Conservation (phyloP, 2,888 invertebrate genomes). For the Syritta pipiens region DNA sequence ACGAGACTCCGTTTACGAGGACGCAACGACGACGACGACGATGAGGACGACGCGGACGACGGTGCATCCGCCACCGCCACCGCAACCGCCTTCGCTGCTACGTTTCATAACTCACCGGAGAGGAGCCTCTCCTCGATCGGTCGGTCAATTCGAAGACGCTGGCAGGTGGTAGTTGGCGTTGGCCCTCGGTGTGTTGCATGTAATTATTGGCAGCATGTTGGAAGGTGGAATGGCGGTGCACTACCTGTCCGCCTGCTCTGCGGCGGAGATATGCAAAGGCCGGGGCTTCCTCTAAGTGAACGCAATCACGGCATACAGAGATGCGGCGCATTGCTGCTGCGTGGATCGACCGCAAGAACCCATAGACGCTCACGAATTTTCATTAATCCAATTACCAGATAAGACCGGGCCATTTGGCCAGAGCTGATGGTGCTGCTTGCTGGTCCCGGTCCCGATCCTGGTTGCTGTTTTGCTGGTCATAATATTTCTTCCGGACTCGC, state of each 20-base stretch:
- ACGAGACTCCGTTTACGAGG: slow-evolving; percentile 19
- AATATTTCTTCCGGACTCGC: slow-evolving; percentile 63
- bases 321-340: slow-evolving; percentile 26
- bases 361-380: slow-evolving; percentile 70
- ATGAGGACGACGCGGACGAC: slow-evolving; percentile 35
- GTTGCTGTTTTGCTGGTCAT: too few species aligned
- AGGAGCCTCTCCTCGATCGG: background rate
- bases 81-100: slow-evolving; percentile 60
- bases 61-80: too few species aligned
- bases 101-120: slow-evolving; percentile 65
- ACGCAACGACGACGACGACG: slow-evolving; percentile 45
- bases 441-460: background rate
- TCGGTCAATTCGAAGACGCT: slow-evolving; percentile 43
- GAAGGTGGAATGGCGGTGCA: slow-evolving; percentile 66
- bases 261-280: slow-evolving; percentile 60
- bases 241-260: slow-evolving; percentile 64
- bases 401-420: slow-evolving; percentile 68
- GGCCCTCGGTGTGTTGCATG: slow-evolving; percentile 61
- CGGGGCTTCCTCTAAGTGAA: slow-evolving; percentile 48
- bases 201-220: slow-evolving; percentile 70
- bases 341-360: slow-evolving; percentile 36
- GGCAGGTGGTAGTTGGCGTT: slow-evolving; percentile 54
- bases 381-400: slow-evolving; percentile 76
- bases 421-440: slow-evolving; percentile 51
- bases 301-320: slow-evolving; percentile 57